Percentiles rank a stretch among this genome's conserved stretches.
These are phyloP conservation scores for Pocillopora damicornis DNA, from an alignment of 64 coral and sea anemone species.

Conservation along the genomic window DNA sequence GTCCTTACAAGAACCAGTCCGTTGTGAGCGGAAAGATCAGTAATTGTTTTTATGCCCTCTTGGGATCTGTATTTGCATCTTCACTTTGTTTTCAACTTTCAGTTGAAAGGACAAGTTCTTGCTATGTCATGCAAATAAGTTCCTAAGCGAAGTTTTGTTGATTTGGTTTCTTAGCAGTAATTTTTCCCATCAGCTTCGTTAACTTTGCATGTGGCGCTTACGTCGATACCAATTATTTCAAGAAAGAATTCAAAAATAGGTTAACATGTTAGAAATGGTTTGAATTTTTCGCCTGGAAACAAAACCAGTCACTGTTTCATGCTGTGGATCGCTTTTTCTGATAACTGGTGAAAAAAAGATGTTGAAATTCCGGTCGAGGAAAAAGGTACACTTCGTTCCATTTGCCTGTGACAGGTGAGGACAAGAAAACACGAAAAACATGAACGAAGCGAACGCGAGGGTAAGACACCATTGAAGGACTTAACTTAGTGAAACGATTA, in stretches of 20 bases:
- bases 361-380: background rate
- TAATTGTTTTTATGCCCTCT: conserved; percentile 1
- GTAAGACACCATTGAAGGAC: background rate
- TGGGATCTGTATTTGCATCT: conserved; percentile 5
- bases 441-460: background rate
- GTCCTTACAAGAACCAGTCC: background rate
- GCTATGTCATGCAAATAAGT: conserved; percentile 25
- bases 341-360: background rate
- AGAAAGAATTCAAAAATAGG: background rate
- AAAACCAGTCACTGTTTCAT: background rate
- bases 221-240: background rate
- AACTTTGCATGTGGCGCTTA: background rate
- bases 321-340: background rate
- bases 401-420: background rate
- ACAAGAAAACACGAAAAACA: background rate
- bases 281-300: background rate
- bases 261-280: background rate
- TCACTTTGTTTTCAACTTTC: background rate
- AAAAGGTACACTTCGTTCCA: background rate
- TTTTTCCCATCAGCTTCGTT: background rate
- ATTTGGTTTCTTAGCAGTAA: background rate
- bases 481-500: no score
- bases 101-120: conserved; percentile 3
- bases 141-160: background rate
- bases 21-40: background rate